Evolutionary conservation across 2,797 vertebrate species (phyloP), one percentile per base, ranked within the genome.

Genomic region (Amphiprion clarkii): DNA sequence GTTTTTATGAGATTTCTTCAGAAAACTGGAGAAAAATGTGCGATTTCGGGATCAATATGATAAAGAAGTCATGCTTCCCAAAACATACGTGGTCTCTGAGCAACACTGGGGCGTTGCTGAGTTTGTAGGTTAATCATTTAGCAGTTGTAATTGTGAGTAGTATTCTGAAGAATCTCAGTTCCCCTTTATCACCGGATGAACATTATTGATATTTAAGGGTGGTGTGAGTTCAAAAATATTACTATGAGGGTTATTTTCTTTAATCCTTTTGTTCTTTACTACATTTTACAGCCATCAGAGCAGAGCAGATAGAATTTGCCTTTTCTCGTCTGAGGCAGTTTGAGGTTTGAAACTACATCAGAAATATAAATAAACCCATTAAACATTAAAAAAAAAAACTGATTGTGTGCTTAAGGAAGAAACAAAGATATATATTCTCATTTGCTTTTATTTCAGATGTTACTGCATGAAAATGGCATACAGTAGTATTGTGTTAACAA

Each of bases 31-130:
- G 6, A n/a, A 52, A 44, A 36, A 16, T 10, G 1, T 39, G 17
- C 31, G 27, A 60, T 17, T 27, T 13, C 1, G 1, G 3, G 11
- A 11, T 39, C 2, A 12, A 12, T 10, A 10, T 2, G 8, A 12
- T 12, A 16, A 17, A 6, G 17, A n/a, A 0, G 12, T 3, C 5
- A 11, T 25, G 5, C 1, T 25, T 59, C 4, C 44, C 25, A 67
- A 73, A 75, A 79, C 53, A 73, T 6, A 1, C 3, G 9, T 9
- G 44, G 77, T 84, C 17, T 39, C 83, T 17, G 0, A 59, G 84
- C 74, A 84, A 73, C 54, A 1, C 14, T 6, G 1, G 31, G 67
- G 64, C 0, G 42, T 39, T 54, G 58, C 66, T 17, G 13, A 6
- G 36, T 12, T 39, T 11, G 36, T 39, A 39, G 36, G 36, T 39